phyloP scores from a whole-genome alignment of 2,113 vertebrate genomes.

The Neoarius graeffei region DNA sequence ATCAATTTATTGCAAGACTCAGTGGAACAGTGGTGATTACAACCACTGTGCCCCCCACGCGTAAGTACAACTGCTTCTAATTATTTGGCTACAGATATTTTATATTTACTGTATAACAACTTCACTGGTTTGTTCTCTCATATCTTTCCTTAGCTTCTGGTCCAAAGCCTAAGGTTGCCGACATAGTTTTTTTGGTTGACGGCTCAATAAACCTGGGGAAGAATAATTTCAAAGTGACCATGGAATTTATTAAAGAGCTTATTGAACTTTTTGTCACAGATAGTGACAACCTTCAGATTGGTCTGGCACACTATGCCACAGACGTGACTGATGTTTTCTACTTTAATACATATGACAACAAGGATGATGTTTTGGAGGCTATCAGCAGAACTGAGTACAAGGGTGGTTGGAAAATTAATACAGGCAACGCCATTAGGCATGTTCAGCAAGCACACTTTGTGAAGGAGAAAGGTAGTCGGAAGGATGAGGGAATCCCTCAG shows the following conservation, averaged over 20 bases:
- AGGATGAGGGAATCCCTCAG: conserved; percentile 84
- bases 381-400: conserved; percentile 82
- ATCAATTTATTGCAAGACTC: conserved; percentile 67
- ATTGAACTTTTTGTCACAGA: conserved; percentile 83
- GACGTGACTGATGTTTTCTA: conserved; percentile 90
- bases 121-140: conserved; percentile 27
- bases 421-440: conserved; percentile 81
- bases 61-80: conserved; percentile 60
- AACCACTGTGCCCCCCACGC: neutral
- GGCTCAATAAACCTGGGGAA: conserved; percentile 90
- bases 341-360: conserved; percentile 81
- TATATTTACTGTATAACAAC: neutral
- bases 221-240: conserved; percentile 81
- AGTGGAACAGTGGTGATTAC: conserved; percentile 39
- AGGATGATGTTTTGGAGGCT: conserved; percentile 77
- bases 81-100: neutral
- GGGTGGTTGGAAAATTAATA: conserved; percentile 83
- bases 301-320: conserved; percentile 85
- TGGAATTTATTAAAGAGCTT: conserved; percentile 79
- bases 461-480: conserved; percentile 83
- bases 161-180: conserved; percentile 78
- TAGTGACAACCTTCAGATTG: conserved; percentile 81
- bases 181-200: conserved; percentile 94
- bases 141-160: conserved; percentile 34
- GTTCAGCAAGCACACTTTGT: conserved; percentile 84